These are phyloP conservation scores for Adineta ricciae DNA, from an alignment of 2,888 invertebrate genomes.

Conservation along the genomic window DNA sequence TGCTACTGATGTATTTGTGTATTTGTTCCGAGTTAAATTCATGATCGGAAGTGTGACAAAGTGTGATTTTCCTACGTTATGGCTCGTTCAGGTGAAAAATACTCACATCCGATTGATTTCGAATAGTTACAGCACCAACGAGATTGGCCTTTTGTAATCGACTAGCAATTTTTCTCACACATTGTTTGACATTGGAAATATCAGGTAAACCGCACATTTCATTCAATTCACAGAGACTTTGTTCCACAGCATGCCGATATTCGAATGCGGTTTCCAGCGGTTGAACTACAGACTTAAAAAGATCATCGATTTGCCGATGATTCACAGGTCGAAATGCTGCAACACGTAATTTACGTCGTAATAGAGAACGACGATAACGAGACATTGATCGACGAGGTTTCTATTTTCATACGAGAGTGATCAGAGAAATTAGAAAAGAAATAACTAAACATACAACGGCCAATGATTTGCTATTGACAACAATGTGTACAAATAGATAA, in stretches of 20 bases:
- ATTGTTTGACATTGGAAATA: slow-evolving; percentile 20
- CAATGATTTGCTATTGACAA: slow-evolving; percentile 8
- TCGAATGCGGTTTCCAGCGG: slow-evolving; percentile 14
- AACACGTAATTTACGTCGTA: slow-evolving; percentile 17
- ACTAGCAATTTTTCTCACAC: slow-evolving; percentile 1
- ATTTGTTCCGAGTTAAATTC: too few species aligned
- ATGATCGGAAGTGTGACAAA: too few species aligned
- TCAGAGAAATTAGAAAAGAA: neutral
- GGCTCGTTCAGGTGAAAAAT: too few species aligned
- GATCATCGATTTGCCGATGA: neutral
- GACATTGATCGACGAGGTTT: slow-evolving; percentile 18
- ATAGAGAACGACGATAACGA: neutral
- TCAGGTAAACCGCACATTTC: slow-evolving; percentile 17
- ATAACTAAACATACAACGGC: neutral
- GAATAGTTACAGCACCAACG: neutral
- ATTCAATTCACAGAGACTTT: slow-evolving; percentile 21
- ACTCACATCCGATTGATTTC: neutral
- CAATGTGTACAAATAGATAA: neutral
- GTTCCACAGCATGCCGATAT: slow-evolving; percentile 14
- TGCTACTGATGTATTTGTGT: too few species aligned
- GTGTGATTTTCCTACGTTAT: neutral
- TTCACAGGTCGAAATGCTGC: slow-evolving; percentile 14
- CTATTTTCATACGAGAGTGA: neutral
- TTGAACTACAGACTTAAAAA: neutral
- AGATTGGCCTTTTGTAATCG: slow-evolving; percentile 21